Conservation (phyloP, 2,888 invertebrate species). For the Acleris emargana region DNA sequence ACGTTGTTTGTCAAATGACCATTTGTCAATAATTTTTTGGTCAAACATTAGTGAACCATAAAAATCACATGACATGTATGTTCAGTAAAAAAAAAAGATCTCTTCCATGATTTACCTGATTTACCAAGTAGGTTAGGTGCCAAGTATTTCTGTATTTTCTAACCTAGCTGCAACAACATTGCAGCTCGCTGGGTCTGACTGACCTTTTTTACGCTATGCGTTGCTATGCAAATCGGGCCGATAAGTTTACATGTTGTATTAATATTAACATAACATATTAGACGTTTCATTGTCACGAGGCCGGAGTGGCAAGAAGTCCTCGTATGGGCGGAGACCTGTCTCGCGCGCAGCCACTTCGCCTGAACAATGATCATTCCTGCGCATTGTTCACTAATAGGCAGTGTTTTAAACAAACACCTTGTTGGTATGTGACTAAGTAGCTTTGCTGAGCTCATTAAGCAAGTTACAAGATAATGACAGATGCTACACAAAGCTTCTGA, state of each 20-base stretch:
- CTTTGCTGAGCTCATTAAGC: constrained; percentile 37
- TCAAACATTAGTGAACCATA: too few relatives aligned
- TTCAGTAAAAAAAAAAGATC: too few relatives aligned
- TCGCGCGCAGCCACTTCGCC: constrained; percentile 46
- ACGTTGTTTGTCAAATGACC: too few relatives aligned
- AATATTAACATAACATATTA: constrained; percentile 51
- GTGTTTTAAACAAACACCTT: constrained; percentile 58
- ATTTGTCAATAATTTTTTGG: too few relatives aligned
- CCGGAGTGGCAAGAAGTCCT: constrained; percentile 34
- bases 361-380: constrained; percentile 60
- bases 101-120: too few relatives aligned
- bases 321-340: constrained; percentile 58
- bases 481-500: background rate
- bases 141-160: background rate
- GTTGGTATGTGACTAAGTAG: constrained; percentile 54
- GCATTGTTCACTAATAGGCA: constrained; percentile 64
- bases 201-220: constrained; percentile 13
- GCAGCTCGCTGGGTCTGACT: background rate
- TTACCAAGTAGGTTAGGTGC: too few relatives aligned
- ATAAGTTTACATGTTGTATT: constrained; percentile 34
- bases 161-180: background rate
- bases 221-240: constrained; percentile 34
- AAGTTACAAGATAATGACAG: constrained; percentile 9
- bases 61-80: too few relatives aligned
- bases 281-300: constrained; percentile 34